Evolutionary conservation across 53 echinoderm and acorn worm genomes (phyloP), one percentile per base, ranked within the genome.

Genomic region (Arbacia lixula): DNA sequence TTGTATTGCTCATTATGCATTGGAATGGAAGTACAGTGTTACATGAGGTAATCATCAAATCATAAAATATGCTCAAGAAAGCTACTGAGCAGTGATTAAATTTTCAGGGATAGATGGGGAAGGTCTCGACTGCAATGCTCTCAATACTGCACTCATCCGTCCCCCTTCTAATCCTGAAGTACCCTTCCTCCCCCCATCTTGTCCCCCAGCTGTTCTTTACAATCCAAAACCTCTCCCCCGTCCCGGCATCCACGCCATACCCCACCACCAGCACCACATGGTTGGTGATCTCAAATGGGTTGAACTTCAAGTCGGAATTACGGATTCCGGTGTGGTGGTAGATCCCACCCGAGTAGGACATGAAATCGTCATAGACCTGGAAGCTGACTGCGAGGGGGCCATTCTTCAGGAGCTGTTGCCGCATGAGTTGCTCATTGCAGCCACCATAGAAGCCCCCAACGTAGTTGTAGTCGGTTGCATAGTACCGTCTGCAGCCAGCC

Each of bases 201-300:
- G 60, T 35, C n/a, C 96, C 93, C 96, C 96, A 96, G 87, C 96
- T 96, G 84, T 96, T 96, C 76, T 96, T 91, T 2, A 93, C 93
- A 43, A 39, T 90, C 95, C 95, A 95, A 71, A 88, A 95, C 63
- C 88, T 90, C 84, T 93, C 93, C 17, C 91, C 93, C 0, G 89
- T 86, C 30, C 38, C 60, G 5, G 24, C 58, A 20, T 93, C 90
- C 0, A 54, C 68, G 0, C 94, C 94, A 84, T 94, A 94, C 2
- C 94, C 94, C 1, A 94, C 94, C 0, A 84, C 69, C 31, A 94
- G 58, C 14, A 94, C 94, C 20, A 73, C 94, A 52, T 94, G 94
- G 29, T 93, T 93, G 49, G 93, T 93, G 26, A 87, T 68, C 58
- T 87, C 87, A 68, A 90, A 93, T 5, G 90, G 93, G 52, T 93